phyloP scores from a whole-genome alignment of 2,113 vertebrate species.

The Lampris incognitus region DNA sequence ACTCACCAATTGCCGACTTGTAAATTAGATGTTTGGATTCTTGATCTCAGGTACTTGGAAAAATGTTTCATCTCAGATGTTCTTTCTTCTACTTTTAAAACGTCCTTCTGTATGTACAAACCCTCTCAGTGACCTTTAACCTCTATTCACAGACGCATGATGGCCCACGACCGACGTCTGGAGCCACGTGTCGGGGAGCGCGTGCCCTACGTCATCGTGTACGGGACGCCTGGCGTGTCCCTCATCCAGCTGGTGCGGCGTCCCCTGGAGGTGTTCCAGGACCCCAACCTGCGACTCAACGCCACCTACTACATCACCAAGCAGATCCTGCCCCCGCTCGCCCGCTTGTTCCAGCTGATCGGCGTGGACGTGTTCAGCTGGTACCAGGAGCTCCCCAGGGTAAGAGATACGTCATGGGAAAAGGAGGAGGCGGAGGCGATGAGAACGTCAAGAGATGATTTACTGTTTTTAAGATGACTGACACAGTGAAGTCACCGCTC shows the following conservation, averaged over 20 bases:
- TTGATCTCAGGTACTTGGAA: no score
- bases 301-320: constrained; percentile 96
- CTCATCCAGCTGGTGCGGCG: constrained; percentile 95
- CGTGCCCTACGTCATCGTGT: constrained; percentile 95
- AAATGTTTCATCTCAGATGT: no score
- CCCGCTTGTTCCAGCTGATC: constrained; percentile 92
- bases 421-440: no score
- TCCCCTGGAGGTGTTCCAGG: constrained; percentile 91
- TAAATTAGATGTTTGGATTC: no score
- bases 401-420: constrained; percentile 69
- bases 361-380: constrained; percentile 96
- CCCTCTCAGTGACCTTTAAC: not conserved
- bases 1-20: no score
- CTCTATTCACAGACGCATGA: constrained; percentile 86
- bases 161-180: constrained; percentile 90
- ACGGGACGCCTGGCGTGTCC: constrained; percentile 90
- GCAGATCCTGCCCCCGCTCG: constrained; percentile 94
- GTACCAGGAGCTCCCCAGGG: constrained; percentile 96
- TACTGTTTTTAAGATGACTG: no score
- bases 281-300: constrained; percentile 89
- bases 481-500: no score
- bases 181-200: constrained; percentile 95
- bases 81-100: no score
- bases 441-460: no score
- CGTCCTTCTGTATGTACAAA: not conserved